Evolutionary conservation across 1,140 invertebrate genomes (phyloP), one percentile per base, ranked within the genome.

Genomic region (Capitella teleta): DNA sequence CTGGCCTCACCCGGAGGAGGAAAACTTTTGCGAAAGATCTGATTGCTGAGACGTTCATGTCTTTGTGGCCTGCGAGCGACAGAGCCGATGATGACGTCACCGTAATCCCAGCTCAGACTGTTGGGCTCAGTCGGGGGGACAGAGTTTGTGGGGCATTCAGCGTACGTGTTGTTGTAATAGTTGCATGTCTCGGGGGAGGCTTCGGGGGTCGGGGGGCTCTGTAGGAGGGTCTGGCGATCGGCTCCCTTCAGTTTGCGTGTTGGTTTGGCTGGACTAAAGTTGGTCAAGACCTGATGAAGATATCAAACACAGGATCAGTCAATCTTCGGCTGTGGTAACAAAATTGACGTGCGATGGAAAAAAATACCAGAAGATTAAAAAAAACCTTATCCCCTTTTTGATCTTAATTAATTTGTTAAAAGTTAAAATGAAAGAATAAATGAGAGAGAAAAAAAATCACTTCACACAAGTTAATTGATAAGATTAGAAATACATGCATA

Each of bases 211-310:
- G 36, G 36, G 36, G 16, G 36, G 21, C 21, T 16, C 36, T 34
- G 34, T 25, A 23, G 24, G 5, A 62, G 53, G 26, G 57, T 58
- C 12, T 57, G 56, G 6, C 59, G 49, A 47, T 70, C 63, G 21
- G 55, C 54, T 50, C 67, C 64, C 12, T 60, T 58, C 26, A 63
- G 47, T 18, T 57, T 62, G 36, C 72, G 57, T 26, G 62, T 60
- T 6, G 72, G 73, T 54, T 74, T 74, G 44, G 64, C 61, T 47
- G 73, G 72, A 14, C 70, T 72, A 38, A 67, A 65, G 51, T 67
- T 69, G 45, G 66, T 52, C 40, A 76, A 49, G 2, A 75, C 66
- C 71, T 72, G 53, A 21, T 52, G 58, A 36, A 48, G n/a, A 44
- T 8, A n/a, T n/a, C n/a, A n/a, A n/a, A n/a, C n/a, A n/a, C n/a